Evolutionary conservation across 2,797 vertebrate species (phyloP).

Genomic region (Diplodus sargus): DNA sequence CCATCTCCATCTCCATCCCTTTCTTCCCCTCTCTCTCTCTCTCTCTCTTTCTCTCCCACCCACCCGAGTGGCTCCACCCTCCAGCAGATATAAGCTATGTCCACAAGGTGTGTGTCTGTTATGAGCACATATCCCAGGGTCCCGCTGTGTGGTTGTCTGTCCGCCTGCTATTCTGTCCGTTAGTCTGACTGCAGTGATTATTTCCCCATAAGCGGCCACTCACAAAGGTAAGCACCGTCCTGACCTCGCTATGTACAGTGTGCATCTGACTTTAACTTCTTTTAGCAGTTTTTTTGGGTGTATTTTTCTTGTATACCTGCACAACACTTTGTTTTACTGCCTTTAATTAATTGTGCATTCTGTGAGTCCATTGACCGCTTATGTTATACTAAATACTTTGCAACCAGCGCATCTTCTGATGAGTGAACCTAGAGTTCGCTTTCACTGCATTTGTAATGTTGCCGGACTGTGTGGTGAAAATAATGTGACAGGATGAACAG

Average conservation of each 20-base stretch:
- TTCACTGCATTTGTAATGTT: neutral
- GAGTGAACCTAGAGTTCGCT: neutral
- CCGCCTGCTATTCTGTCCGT: slow-evolving; percentile 53
- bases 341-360: slow-evolving; percentile 1
- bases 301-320: neutral
- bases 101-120: slow-evolving; percentile 88
- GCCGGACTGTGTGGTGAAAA: neutral
- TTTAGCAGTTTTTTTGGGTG: neutral
- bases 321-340: neutral
- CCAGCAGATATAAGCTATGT: slow-evolving; percentile 94
- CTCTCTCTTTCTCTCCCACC: slow-evolving; percentile 50
- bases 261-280: neutral
- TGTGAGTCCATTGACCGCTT: neutral
- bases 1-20: neutral
- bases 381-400: neutral
- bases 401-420: neutral
- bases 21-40: slow-evolving; percentile 9
- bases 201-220: slow-evolving; percentile 62
- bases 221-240: slow-evolving; percentile 72
- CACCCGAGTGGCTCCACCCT: slow-evolving; percentile 89
- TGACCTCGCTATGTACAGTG: neutral
- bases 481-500: neutral
- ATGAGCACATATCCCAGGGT: slow-evolving; percentile 86
- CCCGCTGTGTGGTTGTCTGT: slow-evolving; percentile 64
- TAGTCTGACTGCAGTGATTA: slow-evolving; percentile 73